Base-by-base conservation (phyloP, 1,140 invertebrate genomes). In the Geopemphigus sp. region DNA sequence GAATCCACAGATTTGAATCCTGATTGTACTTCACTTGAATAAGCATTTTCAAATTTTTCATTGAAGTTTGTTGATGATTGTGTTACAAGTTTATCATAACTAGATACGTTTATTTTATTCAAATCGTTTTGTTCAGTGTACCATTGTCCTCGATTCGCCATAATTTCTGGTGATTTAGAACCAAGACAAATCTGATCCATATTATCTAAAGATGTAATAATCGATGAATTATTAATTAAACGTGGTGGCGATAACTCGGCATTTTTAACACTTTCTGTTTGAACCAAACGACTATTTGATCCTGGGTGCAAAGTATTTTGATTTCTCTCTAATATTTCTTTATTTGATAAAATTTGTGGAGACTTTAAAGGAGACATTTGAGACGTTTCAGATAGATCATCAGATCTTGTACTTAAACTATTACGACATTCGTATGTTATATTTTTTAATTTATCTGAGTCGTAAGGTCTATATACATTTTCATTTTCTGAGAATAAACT, bases 131-230 rank as follows among this genome's bases (percentile, higher is more conserved):
- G 6, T 5, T 24, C 56, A 39, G 22, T 11, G 15, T 1, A 61
- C 3, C 32, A 39, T 39, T 8, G 54, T 61, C 39, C 24, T 45
- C 22, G 73, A 76, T 61, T 61, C 26, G 57, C 47, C 39, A 76
- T 47, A 10, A 76, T 59, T n/a, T 45, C 54, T 0, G 73, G 57
- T 17, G 73, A 76, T 61, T 61, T 61, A 61, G 39, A n/a, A 56
- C 2, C 1, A 57, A 5, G 3, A 6, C 56, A 8, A 6, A 54
- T 19, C 29, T n/a, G 47, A 53, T 32, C n/a, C 0, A 6, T 17
- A 70, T 2, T 47, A 68, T 14, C 0, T 4, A 19, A 17, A 26
- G 64, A 29, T 32, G 26, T 54, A 8, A 29, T 50, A 5, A 22
- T n/a, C 45, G 22, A 50, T 68, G 39, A 0, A 68, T 50, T 14